Base-by-base conservation (phyloP, 2,113 vertebrate genomes). In the Stercorarius parasiticus region DNA sequence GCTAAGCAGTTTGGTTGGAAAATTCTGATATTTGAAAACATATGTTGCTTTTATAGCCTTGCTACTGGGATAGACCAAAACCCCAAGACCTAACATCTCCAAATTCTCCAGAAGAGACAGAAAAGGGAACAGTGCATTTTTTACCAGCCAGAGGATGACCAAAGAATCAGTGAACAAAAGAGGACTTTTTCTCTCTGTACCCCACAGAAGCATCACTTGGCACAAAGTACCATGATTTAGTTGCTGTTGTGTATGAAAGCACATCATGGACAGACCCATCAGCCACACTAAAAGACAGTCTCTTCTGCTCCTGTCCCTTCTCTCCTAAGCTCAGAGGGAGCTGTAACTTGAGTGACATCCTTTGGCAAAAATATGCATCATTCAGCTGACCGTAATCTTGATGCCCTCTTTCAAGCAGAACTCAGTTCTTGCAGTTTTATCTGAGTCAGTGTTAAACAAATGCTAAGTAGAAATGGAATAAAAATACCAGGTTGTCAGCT, bases 401-500 rank as follows among this genome's bases (percentile, higher is more conserved):
- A 61, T 32, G 7, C 73, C 20, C 17, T 80, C 88, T 73, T 78
- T 70, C 61, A 84, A 82, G 66, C 47, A 87, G 53, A 90, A 69
- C 59, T 84, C 53, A 42, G 32, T 58, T 76, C 73, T 87, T 77
- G 67, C 42, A 82, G 38, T 85, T 94, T 94, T 83, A 62, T 91
- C 55, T 61, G 80, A 95, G 55, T 79, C 76, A 66, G 64, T 34
- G 26, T 89, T 92, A 85, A 95, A 80, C 21, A 96, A 82, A 86
- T n/a, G 38, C 34, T 45, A 64, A 85, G 53, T 36, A 95, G 73
- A 87, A 94, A 87, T 30, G 34, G 45, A 95, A 91, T 65, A 62
- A 86, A 92, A 86, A 64, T 70, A 73, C 66, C 78, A 86, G 20
- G 45, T 61, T 97, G 94, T 93, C 90, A 94, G 56, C 61, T 91